Evolutionary conservation across 2,888 invertebrate genomes (phyloP).

Genomic region (Ommatoiulus sabulosus): DNA sequence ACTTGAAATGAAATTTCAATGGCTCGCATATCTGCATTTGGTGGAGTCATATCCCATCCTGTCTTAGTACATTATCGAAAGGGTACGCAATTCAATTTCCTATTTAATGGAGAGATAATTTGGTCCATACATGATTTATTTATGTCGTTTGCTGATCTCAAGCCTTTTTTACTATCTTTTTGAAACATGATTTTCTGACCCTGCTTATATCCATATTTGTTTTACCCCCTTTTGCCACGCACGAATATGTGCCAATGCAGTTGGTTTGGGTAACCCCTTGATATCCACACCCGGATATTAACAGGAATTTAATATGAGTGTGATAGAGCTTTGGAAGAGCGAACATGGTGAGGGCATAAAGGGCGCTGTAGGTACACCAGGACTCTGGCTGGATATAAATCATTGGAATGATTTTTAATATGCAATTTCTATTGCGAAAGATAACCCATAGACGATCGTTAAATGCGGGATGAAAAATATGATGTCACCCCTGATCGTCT

Average conservation of each 20-base stretch:
- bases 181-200: conserved; percentile 44
- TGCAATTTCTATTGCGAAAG: conserved; percentile 37
- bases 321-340: conserved; percentile 29
- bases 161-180: conserved; percentile 32
- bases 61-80: neutral
- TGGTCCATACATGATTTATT: conserved; percentile 41
- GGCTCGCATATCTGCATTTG: neutral
- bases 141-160: conserved; percentile 31
- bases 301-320: conserved; percentile 48
- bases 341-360: conserved; percentile 46
- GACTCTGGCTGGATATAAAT: conserved; percentile 9
- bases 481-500: conserved; percentile 38
- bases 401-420: conserved; percentile 42
- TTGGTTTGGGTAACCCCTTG: conserved; percentile 2
- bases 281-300: conserved; percentile 42
- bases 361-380: conserved; percentile 40
- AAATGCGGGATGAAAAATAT: conserved; percentile 35
- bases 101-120: conserved; percentile 38
- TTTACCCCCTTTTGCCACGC: conserved; percentile 14
- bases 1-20: conserved; percentile 1
- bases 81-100: conserved; percentile 2
- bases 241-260: neutral
- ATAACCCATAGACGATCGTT: conserved; percentile 45
- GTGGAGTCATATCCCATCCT: neutral
- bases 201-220: conserved; percentile 21